Evolutionary conservation across 2,888 invertebrate species (phyloP).

Genomic region (Eledona agricola): DNA sequence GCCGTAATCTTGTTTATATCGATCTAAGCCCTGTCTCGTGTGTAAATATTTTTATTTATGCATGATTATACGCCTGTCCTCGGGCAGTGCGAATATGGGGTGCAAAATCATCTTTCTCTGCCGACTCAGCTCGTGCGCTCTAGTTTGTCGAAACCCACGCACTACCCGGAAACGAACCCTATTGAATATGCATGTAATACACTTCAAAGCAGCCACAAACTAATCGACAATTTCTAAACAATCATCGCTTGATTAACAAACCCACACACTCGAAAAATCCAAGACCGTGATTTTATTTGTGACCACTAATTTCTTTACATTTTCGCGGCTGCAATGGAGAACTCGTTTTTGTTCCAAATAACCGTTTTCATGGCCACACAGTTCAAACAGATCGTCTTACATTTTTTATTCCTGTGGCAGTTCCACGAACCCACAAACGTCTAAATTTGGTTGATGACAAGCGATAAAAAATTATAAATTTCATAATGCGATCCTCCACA

Average conservation of each 20-base stretch:
- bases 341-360: too few relatives aligned
- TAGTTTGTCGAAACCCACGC: background rate
- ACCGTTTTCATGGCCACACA: too few relatives aligned
- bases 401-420: too few relatives aligned
- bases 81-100: conserved; percentile 15
- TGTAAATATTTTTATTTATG: conserved; percentile 30
- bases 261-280: background rate
- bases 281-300: background rate
- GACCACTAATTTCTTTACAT: background rate
- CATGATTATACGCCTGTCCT: conserved; percentile 18
- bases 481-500: too few relatives aligned
- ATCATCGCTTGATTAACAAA: background rate
- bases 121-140: conserved; percentile 3
- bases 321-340: too few relatives aligned
- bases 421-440: too few relatives aligned
- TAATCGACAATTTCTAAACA: background rate
- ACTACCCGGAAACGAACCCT: conserved; percentile 14
- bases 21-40: conserved; percentile 19
- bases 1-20: conserved; percentile 22
- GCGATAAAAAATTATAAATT: too few relatives aligned
- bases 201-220: conserved; percentile 2
- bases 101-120: background rate
- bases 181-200: conserved; percentile 8
- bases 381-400: too few relatives aligned
- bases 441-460: too few relatives aligned